Base-by-base conservation (phyloP, 2,113 vertebrate genomes). In the Triplophysa tibetana region DNA sequence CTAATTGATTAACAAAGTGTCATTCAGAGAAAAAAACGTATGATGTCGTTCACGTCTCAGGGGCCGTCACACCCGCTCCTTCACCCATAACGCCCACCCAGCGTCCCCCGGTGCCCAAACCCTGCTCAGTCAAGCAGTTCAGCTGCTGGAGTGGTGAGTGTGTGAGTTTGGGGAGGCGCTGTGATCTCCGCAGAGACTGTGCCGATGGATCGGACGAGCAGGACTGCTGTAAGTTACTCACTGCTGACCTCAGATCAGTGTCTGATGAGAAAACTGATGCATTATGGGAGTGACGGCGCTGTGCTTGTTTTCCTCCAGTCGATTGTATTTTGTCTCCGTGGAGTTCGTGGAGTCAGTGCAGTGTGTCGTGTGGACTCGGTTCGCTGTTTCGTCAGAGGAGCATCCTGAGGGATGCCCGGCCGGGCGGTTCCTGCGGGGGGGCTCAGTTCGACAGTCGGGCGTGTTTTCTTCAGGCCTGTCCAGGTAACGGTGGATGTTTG, bases 291-390 rank as follows among this genome's bases (percentile, higher is more conserved):
- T 17, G 23, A 79, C 2, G 9, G 23, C 8, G 64, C 6, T 62
- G 1, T 84, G 12, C 23, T 1, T 81, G 26, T 75, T 5, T 6
- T 64, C 9, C 14, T 33, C 26, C 88, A 97, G 95, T 91, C 81
- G 94, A 95, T 89, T 98, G 96, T 4, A 82, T 94, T 75, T 85
- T 94, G 88, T 92, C 93, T 0, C 74, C 86, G 0, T 97, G 96
- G 96, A 94, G 92, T 0, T 21, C 33, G 0, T 97, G 96, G 96
- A 96, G 96, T 10, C 79, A 86, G 26, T 97, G 96, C 91, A 96
- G 95, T 11, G 91, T 84, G 3, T 92, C 93, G n/a, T 98, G 96
- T 33, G 96, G 96, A 3, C 88, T 95, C 13, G 96, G 96, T 1
- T 93, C 95, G 1, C 43, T 93, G 54, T 94, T 95, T 79, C 92